Conservation (phyloP, 2,888 invertebrate species). For the Drosophila cognata region DNA sequence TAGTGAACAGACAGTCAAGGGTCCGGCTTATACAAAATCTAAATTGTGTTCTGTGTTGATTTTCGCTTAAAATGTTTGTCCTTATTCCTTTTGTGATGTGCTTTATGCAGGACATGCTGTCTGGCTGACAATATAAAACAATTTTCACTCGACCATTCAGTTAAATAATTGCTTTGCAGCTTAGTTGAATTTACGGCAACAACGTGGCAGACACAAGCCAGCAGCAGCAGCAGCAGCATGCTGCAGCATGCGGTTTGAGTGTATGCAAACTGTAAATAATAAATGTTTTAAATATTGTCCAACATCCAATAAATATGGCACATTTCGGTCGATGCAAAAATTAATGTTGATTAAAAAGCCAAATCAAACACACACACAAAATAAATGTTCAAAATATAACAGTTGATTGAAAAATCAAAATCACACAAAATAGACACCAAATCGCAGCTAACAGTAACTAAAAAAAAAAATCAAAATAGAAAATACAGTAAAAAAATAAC, state of each 20-base stretch:
- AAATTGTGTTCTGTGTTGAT: slow-evolving; percentile 54
- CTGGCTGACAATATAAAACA: slow-evolving; percentile 32
- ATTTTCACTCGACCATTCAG: slow-evolving; percentile 56
- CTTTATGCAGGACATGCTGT: slow-evolving; percentile 20
- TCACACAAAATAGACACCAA: neutral
- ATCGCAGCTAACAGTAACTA: neutral
- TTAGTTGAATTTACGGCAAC: slow-evolving; percentile 44
- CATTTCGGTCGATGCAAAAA: neutral
- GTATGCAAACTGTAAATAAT: slow-evolving; percentile 52
- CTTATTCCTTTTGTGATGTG: slow-evolving; percentile 36
- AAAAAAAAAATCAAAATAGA: neutral
- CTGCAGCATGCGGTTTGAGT: slow-evolving; percentile 20
- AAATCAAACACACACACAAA: slow-evolving; percentile 6
- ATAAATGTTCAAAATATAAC: slow-evolving; percentile 9
- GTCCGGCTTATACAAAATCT: slow-evolving; percentile 1
- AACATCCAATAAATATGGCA: slow-evolving; percentile 38
- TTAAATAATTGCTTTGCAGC: slow-evolving; percentile 73
- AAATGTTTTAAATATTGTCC: slow-evolving; percentile 31
- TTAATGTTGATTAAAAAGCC: slow-evolving; percentile 29
- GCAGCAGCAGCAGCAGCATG: neutral
- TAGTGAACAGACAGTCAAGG: slow-evolving; percentile 7
- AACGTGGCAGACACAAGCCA: slow-evolving; percentile 34
- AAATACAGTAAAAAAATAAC: neutral
- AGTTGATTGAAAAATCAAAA: slow-evolving; percentile 7
- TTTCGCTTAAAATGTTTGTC: slow-evolving; percentile 63